Base-by-base conservation (phyloP, 2,888 invertebrate species). In the Ophonus ardosiacus region DNA sequence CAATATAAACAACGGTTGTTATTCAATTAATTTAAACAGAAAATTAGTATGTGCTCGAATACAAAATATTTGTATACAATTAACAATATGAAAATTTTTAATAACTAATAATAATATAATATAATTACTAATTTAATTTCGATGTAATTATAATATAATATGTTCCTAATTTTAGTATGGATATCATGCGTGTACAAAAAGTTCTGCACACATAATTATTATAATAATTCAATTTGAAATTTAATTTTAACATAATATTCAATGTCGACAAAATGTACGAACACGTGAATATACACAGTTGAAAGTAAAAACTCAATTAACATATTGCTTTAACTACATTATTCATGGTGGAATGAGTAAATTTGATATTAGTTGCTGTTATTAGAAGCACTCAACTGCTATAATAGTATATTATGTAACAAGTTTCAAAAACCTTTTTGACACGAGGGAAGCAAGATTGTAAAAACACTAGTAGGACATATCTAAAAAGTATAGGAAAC, bases 191-290 rank as follows among this genome's bases (percentile, higher is more conserved):
- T 68, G 13, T 38, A 5, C 38, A 68, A 68, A 68, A 68, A 38
- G 10, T 68, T 8, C 8, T 31, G 68, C 7, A 63, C 7, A 68
- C 40, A 68, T 68, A 31, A 68, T 68, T 31, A 31, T 31, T 68
- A 68, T 68, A 68, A 68, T 68, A 68, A 68, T 68, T 68, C 68
- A 68, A 68, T 38, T 40, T 68, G 17, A 17, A 31, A 68, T 68
- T 68, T 68, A 31, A 68, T 68, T 68, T 15, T 38, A 68, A 38
- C 40, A 68, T 68, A 40, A 68, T 68, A 68, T 68, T 68, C 40
- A n/a, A 68, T 68, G 68, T 38, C 68, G 15, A 68, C 40, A 68
- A 40, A 40, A 68, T 68, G 31, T 21, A 68, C 15, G 24, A 7
- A 65, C 38, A 68, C 68, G 38, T 68, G 40, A 15, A 31, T 31